These are phyloP conservation scores for Lymantria dispar DNA, from an alignment of 2,888 invertebrate species.

Conservation along the genomic window DNA sequence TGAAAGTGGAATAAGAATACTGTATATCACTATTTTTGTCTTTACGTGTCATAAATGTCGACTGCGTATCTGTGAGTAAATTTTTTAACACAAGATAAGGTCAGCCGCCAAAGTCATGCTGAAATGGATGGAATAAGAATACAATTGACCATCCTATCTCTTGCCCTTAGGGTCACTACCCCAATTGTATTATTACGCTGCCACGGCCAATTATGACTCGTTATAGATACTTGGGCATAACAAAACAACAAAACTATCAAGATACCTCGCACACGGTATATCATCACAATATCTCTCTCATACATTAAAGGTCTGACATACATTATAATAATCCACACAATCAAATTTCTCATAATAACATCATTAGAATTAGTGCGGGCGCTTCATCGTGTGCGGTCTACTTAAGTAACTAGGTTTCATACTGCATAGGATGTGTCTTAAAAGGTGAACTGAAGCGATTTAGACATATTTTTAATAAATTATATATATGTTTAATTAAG, in stretches of 20 bases:
- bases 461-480: not conserved
- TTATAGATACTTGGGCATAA: too few relatives aligned
- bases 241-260: slow-evolving; percentile 48
- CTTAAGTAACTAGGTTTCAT: slow-evolving; percentile 33
- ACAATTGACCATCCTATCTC: too few relatives aligned
- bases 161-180: too few relatives aligned
- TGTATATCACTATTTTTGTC: too few relatives aligned
- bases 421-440: slow-evolving; percentile 10
- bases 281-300: slow-evolving; percentile 60
- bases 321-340: slow-evolving; percentile 76
- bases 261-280: slow-evolving; percentile 17
- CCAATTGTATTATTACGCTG: too few relatives aligned
- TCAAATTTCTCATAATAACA: slow-evolving; percentile 79
- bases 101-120: too few relatives aligned
- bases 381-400: slow-evolving; percentile 74
- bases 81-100: too few relatives aligned
- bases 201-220: too few relatives aligned
- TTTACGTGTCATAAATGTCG: too few relatives aligned
- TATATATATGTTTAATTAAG: not conserved
- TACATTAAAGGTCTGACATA: slow-evolving; percentile 76
- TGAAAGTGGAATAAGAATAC: too few relatives aligned
- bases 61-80: too few relatives aligned
- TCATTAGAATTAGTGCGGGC: slow-evolving; percentile 79
- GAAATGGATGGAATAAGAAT: too few relatives aligned
- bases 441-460: slow-evolving; percentile 22